Percentiles rank a stretch among this genome's conserved stretches.
Evolutionary conservation across 2,113 vertebrate genomes (phyloP).

Genomic region (Psammodynastes pulverulentus): DNA sequence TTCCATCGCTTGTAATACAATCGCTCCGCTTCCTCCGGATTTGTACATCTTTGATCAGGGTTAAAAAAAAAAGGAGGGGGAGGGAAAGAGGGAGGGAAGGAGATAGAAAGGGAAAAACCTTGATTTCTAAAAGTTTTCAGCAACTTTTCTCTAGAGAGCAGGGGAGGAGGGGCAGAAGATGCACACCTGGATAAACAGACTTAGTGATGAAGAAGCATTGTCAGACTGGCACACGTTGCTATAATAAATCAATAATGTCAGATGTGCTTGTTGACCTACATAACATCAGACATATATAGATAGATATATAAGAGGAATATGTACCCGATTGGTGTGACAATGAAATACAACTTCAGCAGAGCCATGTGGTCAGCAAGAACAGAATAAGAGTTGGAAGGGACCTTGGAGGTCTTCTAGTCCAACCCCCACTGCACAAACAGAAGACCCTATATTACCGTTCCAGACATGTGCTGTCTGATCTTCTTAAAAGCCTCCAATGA

Average conservation of each 20-base stretch:
- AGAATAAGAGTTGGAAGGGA: background rate
- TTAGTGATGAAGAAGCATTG: background rate
- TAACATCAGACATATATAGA: background rate
- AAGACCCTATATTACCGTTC: background rate
- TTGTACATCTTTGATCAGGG: background rate
- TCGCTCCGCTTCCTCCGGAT: background rate
- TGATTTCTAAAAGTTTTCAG: background rate
- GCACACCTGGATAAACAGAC: background rate
- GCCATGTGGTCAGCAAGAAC: background rate
- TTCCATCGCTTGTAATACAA: background rate
- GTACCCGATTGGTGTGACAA: accelerated
- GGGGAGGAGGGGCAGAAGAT: background rate
- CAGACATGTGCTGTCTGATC: background rate
- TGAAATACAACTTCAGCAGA: background rate
- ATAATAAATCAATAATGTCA: background rate
- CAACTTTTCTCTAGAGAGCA: background rate
- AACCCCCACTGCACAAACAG: background rate
- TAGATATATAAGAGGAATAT: too few relatives aligned
- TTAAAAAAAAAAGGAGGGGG: too few relatives aligned
- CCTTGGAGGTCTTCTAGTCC: background rate
- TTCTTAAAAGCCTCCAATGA: background rate
- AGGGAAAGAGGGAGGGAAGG: background rate
- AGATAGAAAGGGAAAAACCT: too few relatives aligned
- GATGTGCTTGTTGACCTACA: background rate
- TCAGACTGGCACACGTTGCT: background rate